Conservation (phyloP, 2,113 vertebrate species). For the Hystrix cristata region DNA sequence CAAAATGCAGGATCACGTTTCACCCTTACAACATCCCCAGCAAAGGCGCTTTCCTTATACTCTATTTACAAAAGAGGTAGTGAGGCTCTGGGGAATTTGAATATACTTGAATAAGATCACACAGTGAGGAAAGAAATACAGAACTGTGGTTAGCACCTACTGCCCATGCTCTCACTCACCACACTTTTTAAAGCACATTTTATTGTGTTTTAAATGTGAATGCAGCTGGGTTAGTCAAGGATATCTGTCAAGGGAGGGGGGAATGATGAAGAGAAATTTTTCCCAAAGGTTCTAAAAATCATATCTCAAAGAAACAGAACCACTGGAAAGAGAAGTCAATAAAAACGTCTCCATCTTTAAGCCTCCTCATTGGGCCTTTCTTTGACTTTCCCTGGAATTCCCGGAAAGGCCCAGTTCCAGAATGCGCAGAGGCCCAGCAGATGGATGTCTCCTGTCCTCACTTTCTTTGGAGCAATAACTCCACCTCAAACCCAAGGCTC, state of each 20-base stretch:
- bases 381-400: neutral
- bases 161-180: neutral
- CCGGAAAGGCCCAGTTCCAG: neutral
- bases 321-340: slow-evolving; percentile 26
- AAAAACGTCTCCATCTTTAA: slow-evolving; percentile 2
- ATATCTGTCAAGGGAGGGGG: neutral
- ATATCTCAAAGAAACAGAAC: neutral
- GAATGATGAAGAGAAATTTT: slow-evolving; percentile 31
- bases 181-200: neutral
- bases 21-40: neutral
- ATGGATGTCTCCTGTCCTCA: neutral
- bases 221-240: neutral
- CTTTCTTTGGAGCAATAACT: neutral
- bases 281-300: slow-evolving; percentile 3
- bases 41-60: neutral
- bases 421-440: neutral
- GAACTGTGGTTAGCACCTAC: neutral
- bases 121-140: neutral
- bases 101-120: neutral
- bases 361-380: neutral
- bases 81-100: slow-evolving; percentile 20
- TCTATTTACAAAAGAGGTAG: neutral
- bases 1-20: slow-evolving; percentile 28
- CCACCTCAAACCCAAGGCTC: neutral
- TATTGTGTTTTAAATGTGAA: neutral